A percentile compares a stretch with the other conserved stretches of the same genome.
phyloP scores from a whole-genome alignment of 2,113 vertebrate species.

The Grantiella picta region DNA sequence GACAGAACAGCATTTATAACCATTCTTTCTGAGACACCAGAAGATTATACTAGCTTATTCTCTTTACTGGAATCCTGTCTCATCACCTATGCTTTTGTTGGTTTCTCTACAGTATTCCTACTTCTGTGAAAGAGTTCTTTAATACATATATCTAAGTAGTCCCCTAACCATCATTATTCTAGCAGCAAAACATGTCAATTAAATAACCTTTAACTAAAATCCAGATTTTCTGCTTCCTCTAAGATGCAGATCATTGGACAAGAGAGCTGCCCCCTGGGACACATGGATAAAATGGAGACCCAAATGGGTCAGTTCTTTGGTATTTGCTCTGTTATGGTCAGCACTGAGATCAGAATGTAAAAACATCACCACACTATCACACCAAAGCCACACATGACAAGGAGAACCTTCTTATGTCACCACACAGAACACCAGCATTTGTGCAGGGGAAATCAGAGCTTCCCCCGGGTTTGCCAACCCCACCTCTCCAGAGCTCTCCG shows the following conservation, averaged over 20 bases:
- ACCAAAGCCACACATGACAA: background rate
- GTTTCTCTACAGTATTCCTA: background rate
- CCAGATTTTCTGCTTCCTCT: background rate
- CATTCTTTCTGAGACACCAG: background rate
- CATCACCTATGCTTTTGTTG: background rate
- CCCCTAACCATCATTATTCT: background rate
- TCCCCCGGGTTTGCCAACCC: background rate
- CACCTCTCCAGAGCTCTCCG: background rate
- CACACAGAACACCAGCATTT: background rate
- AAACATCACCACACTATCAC: background rate
- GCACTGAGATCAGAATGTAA: background rate
- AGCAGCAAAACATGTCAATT: background rate
- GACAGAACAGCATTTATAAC: constrained; percentile 2
- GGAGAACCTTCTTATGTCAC: background rate
- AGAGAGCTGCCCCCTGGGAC: background rate
- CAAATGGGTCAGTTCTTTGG: background rate
- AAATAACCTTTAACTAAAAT: background rate
- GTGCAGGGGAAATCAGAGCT: background rate
- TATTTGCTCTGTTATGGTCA: background rate
- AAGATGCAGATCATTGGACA: background rate
- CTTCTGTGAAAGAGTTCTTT: background rate
- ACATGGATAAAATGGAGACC: background rate
- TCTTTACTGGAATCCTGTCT: background rate
- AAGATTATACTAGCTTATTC: background rate
- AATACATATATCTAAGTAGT: background rate